phyloP scores from a whole-genome alignment of 2,888 invertebrate species.

The Cecidostiba fungosa region DNA sequence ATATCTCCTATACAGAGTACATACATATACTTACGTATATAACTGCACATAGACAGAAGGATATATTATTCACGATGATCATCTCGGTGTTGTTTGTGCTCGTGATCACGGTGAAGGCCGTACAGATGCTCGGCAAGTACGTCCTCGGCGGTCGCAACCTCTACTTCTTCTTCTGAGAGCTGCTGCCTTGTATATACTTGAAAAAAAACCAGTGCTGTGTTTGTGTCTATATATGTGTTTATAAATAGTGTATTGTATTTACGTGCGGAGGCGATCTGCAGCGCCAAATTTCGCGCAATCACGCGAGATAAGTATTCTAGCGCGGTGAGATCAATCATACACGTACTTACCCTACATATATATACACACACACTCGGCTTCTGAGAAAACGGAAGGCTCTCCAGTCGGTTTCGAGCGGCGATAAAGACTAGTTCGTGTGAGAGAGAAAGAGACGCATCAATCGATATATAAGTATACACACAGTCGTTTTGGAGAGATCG shows the following conservation, averaged over 20 bases:
- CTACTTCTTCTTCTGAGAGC: conserved; percentile 33
- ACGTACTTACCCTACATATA: too few relatives aligned
- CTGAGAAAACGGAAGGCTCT: not conserved
- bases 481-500: not conserved
- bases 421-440: not conserved
- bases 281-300: not conserved
- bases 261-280: not conserved
- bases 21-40: too few relatives aligned
- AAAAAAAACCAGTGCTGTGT: too few relatives aligned
- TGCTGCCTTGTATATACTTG: too few relatives aligned
- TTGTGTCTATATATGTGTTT: too few relatives aligned
- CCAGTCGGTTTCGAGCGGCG: not conserved
- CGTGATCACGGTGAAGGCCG: conserved; percentile 10
- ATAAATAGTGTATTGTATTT: not conserved
- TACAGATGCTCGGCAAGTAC: conserved; percentile 25
- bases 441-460: not conserved
- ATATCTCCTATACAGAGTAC: not conserved
- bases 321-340: not conserved
- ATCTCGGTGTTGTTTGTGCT: conserved; percentile 16
- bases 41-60: too few relatives aligned
- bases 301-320: not conserved
- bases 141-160: conserved; percentile 18
- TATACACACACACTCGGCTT: not conserved
- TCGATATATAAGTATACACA: not conserved
- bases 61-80: conserved; percentile 26